These are phyloP conservation scores for Heliconius hewitsoni DNA, from an alignment of 1,140 invertebrate species.

Conservation along the genomic window DNA sequence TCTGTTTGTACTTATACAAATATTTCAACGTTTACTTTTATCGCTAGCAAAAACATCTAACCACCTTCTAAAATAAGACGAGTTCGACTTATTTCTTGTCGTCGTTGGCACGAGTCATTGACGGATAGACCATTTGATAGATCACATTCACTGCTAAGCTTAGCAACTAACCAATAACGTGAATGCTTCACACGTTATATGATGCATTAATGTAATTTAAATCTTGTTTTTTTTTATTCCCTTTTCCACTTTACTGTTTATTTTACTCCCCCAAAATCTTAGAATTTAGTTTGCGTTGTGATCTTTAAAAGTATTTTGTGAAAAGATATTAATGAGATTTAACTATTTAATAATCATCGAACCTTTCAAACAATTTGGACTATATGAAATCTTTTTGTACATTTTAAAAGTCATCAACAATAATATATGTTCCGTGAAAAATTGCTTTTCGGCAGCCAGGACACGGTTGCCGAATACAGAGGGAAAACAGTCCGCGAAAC, in stretches of 20 bases:
- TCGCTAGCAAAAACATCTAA: not conserved
- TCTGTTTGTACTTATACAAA: not conserved
- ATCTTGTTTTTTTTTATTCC: not conserved
- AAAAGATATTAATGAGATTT: not conserved
- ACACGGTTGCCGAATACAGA: conserved; percentile 48
- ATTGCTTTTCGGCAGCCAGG: conserved; percentile 58
- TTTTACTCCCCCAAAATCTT: no score
- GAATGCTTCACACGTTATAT: conserved; percentile 24
- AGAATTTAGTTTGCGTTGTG: no score
- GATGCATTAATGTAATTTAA: conserved; percentile 11
- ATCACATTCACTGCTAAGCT: conserved; percentile 25
- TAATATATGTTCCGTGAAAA: conserved; percentile 54
- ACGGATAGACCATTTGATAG: conserved; percentile 37
- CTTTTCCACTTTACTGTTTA: no score
- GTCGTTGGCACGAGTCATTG: conserved; percentile 26
- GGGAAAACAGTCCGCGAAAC: conserved; percentile 51
- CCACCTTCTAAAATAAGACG: conserved; percentile 9
- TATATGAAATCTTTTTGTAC: not conserved
- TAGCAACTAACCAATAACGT: conserved; percentile 18
- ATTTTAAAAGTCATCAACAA: conserved; percentile 40
- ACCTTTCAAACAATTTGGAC: not conserved
- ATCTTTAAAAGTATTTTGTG: no score
- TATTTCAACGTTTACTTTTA: conserved; percentile 1
- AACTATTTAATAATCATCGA: not conserved
- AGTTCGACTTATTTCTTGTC: conserved; percentile 26